These are phyloP conservation scores for Carollia perspicillata DNA, from an alignment of 2,113 vertebrate species.

Conservation along the genomic window DNA sequence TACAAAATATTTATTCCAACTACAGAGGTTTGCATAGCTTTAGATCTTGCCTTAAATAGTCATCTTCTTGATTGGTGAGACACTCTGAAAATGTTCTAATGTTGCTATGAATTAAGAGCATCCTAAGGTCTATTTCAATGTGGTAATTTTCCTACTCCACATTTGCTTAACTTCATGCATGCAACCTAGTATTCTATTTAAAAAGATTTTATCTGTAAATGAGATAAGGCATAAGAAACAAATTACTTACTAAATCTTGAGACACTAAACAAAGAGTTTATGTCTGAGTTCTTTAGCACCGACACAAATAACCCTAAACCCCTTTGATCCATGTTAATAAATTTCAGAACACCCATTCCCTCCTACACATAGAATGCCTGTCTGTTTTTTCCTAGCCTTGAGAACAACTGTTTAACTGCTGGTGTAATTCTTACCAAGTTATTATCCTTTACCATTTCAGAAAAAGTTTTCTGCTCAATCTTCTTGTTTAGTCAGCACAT, in stretches of 20 bases:
- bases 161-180: slow-evolving; percentile 11
- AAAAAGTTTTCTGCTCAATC: slow-evolving; percentile 16
- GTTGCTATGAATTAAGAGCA: slow-evolving; percentile 11
- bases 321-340: slow-evolving; percentile 26
- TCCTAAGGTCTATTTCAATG: slow-evolving; percentile 16
- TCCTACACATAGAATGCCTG: neutral
- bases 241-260: slow-evolving; percentile 36
- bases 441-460: neutral
- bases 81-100: neutral
- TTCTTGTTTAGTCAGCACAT: neutral
- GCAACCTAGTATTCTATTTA: slow-evolving; percentile 23
- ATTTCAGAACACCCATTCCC: neutral
- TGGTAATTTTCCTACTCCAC: neutral
- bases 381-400: neutral
- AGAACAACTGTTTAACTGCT: neutral
- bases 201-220: slow-evolving; percentile 9
- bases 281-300: neutral
- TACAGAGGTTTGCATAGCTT: neutral
- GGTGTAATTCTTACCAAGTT: neutral
- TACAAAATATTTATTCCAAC: slow-evolving; percentile 3
- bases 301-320: slow-evolving; percentile 47
- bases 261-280: slow-evolving; percentile 42
- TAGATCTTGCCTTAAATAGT: neutral
- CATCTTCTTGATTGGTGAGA: neutral
- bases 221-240: slow-evolving; percentile 20